Percentiles rank a stretch among this genome's conserved stretches.
These are phyloP conservation scores for Sciurus vulgaris DNA, from an alignment of 2,797 vertebrate species.

Conservation along the genomic window DNA sequence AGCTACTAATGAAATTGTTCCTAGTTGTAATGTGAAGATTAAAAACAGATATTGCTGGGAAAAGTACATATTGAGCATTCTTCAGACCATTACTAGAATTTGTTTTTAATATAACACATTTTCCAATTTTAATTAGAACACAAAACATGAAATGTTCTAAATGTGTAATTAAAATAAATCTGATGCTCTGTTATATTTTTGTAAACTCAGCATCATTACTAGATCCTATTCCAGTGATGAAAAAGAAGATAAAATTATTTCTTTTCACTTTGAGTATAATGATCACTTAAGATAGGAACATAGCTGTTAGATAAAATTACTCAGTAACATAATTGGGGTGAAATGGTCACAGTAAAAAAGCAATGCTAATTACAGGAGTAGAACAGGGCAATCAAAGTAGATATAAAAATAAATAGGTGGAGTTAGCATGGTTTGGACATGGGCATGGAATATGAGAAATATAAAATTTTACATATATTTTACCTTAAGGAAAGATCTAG, in stretches of 20 bases:
- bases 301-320: conserved; percentile 45
- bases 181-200: conserved; percentile 35
- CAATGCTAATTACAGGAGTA: conserved; percentile 14
- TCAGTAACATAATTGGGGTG: conserved; percentile 45
- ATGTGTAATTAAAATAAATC: conserved; percentile 61
- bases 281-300: conserved; percentile 34
- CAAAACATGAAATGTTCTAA: conserved; percentile 20
- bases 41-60: background rate
- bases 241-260: conserved; percentile 56
- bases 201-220: conserved; percentile 41
- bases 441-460: background rate
- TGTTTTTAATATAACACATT: conserved; percentile 2
- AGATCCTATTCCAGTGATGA: background rate
- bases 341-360: conserved; percentile 32
- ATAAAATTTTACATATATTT: background rate
- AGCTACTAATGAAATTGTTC: background rate
- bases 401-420: background rate
- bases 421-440: conserved; percentile 28
- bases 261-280: conserved; percentile 50
- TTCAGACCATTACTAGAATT: background rate
- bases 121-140: conserved; percentile 42
- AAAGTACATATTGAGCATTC: background rate
- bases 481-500: background rate
- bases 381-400: background rate
- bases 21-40: background rate